phyloP scores from a whole-genome alignment of 2,113 vertebrate species.

The Progne subis region DNA sequence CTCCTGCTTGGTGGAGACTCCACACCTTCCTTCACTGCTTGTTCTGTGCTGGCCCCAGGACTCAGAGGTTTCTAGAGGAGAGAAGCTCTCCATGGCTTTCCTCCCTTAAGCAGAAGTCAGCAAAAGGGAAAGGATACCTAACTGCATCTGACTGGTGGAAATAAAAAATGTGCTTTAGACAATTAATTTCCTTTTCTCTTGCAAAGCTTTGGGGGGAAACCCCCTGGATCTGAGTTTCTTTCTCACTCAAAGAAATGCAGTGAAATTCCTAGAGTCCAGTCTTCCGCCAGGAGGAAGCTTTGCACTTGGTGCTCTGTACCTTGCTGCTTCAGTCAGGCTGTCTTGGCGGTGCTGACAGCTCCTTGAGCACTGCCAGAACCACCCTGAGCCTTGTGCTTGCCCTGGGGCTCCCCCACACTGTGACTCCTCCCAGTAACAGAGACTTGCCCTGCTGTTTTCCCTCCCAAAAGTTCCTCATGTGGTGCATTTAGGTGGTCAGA shows the following conservation, averaged over 20 bases:
- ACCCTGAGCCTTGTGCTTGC: fast-evolving
- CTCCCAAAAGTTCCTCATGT: neutral
- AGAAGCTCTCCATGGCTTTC: neutral
- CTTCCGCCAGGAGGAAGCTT: neutral
- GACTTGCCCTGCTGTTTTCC: neutral
- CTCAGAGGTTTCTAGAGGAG: fast-evolving
- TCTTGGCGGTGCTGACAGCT: neutral
- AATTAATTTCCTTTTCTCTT: neutral
- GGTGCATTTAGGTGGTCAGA: neutral
- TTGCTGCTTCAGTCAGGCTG: fast-evolving
- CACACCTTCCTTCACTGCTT: neutral
- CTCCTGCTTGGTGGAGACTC: neutral
- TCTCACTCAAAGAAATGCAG: neutral
- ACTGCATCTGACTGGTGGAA: neutral
- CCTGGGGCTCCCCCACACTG: neutral
- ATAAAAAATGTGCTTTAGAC: neutral
- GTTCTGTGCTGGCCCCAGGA: neutral
- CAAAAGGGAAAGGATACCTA: neutral
- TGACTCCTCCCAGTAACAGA: neutral
- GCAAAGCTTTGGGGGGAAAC: neutral
- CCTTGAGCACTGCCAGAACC: neutral
- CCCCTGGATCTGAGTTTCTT: neutral
- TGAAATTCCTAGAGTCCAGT: neutral
- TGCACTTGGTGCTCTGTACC: neutral
- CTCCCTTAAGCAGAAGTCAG: neutral